These are phyloP conservation scores for Anguilla pacifica DNA, from an alignment of 2,797 vertebrate species.

Conservation along the genomic window DNA sequence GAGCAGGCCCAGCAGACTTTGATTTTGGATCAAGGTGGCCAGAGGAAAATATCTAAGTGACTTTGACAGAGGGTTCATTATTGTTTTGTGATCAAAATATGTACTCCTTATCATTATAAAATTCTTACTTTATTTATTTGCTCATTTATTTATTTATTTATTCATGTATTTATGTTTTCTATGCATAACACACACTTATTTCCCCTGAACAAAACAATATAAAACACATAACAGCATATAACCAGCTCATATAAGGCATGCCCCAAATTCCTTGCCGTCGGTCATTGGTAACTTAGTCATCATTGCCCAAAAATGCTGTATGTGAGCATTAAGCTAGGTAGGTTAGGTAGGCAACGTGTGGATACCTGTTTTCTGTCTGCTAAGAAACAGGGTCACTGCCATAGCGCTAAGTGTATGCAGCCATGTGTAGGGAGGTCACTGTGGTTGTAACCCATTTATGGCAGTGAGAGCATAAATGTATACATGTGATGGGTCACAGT, in stretches of 20 bases:
- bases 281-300: not conserved
- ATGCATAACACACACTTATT: not conserved
- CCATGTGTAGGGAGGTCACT: not conserved
- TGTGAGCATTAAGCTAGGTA: not conserved
- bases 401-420: not conserved
- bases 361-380: not conserved
- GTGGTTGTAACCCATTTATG: not conserved
- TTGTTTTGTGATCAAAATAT: not conserved
- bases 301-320: not conserved
- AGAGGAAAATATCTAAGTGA: too few relatives aligned
- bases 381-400: not conserved
- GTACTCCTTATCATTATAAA: constrained; percentile 6
- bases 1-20: too few relatives aligned
- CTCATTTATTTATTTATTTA: not conserved
- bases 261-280: not conserved
- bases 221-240: not conserved
- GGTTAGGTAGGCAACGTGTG: not conserved
- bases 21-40: too few relatives aligned
- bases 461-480: not conserved
- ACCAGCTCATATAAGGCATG: not conserved
- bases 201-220: not conserved
- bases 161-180: too few relatives aligned
- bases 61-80: too few relatives aligned
- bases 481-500: not conserved
- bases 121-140: not conserved